Base-by-base conservation (phyloP, 2,888 invertebrate species). In the Sylvicola cinctus region DNA sequence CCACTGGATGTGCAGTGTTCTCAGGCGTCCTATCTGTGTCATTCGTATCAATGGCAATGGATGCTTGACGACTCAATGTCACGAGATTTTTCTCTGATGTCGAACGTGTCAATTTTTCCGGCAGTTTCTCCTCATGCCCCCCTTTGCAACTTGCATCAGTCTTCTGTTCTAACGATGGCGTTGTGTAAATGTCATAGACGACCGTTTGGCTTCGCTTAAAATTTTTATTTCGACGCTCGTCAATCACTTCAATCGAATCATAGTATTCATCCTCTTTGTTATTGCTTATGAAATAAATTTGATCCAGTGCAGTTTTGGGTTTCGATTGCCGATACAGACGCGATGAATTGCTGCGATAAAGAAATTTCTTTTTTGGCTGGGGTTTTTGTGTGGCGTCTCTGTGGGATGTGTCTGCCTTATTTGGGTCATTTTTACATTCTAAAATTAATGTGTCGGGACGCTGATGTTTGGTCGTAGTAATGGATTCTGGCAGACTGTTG, bases 201-300 rank as follows among this genome's bases (percentile, higher is more conserved):
- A 28, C 28, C 5, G 28, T 28, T 13, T 28, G n/a, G 14, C 28
- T 28, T 13, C 28, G 6, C 28, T 32, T 13, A 29, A 58, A 42
- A 36, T 58, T 44, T 14, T 53, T 58, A 32, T 45, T 49, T 4
- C 58, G 48, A 3, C 58, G 45, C 36, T 58, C 58, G 33, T 52
- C 55, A 29, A 58, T 58, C 5, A 58, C 57, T 37, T 49, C 46
- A 11, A 57, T 43, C 1, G 57, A 58, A 39, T 58, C 58, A 41
- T 56, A 56, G 39, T 49, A 46, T 16, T 52, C 49, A 29, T 46
- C 42, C 27, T 47, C 45, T 13, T 36, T 35, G 35, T 41, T 41
- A 12, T 38, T 38, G 29, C 41, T 41, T 17, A 43, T 40, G 8
- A 43, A 40, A 29, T 41, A 43, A 20, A 57, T 48, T 14, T 52